These are phyloP conservation scores for Staurois parvus DNA, from an alignment of 2,797 vertebrate species.

Conservation along the genomic window DNA sequence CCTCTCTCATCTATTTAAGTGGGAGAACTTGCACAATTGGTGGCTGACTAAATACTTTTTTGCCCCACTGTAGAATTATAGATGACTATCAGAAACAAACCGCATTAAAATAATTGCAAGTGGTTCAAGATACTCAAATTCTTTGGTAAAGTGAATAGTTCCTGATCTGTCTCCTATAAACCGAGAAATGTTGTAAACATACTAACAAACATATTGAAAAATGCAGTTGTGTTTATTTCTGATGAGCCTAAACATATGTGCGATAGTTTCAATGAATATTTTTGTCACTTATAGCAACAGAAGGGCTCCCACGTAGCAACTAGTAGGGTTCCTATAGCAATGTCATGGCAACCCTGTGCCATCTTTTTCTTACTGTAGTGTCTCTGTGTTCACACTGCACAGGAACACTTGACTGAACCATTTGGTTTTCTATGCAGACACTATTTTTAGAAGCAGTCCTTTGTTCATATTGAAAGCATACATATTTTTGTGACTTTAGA, in stretches of 20 bases:
- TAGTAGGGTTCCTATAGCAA: constrained; percentile 50
- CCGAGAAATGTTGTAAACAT: neutral
- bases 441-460: constrained; percentile 22
- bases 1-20: too few relatives aligned
- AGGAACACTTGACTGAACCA: neutral
- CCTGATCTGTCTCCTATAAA: neutral
- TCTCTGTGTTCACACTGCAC: constrained; percentile 7
- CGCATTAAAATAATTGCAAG: too few relatives aligned
- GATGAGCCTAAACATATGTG: neutral
- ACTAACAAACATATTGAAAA: neutral
- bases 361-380: constrained; percentile 38
- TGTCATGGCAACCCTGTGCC: constrained; percentile 46
- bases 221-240: neutral
- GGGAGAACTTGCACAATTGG: too few relatives aligned
- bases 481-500: neutral
- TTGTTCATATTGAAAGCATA: neutral
- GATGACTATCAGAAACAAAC: too few relatives aligned
- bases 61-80: too few relatives aligned
- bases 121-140: too few relatives aligned
- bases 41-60: too few relatives aligned
- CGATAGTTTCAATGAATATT: constrained; percentile 15
- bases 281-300: constrained; percentile 42
- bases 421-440: neutral
- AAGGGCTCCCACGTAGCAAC: constrained; percentile 49
- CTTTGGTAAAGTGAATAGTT: too few relatives aligned